Conservation (phyloP, 2,797 vertebrate species). For the Pristis pectinata region DNA sequence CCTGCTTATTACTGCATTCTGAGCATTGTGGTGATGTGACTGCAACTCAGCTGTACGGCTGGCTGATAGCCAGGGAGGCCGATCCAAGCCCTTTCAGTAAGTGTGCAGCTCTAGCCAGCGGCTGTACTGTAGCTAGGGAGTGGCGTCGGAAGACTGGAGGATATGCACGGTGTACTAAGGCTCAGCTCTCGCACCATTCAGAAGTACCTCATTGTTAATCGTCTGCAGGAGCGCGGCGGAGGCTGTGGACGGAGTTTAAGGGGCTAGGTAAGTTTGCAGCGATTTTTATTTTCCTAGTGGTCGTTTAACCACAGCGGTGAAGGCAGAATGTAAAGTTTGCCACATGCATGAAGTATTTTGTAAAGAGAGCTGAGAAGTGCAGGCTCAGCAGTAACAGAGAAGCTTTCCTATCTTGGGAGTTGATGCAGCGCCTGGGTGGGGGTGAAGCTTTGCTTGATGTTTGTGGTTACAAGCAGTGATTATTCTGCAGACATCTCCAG, state of each 20-base stretch:
- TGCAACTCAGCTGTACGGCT: conserved; percentile 19
- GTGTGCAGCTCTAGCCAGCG: neutral
- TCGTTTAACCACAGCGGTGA: neutral
- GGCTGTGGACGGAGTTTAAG: neutral
- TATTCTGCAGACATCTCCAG: neutral
- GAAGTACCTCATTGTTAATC: conserved; percentile 29
- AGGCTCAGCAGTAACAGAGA: neutral
- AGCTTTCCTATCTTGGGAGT: neutral
- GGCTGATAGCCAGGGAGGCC: conserved; percentile 17
- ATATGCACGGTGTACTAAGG: neutral
- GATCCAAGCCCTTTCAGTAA: conserved; percentile 15
- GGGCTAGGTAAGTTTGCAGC: conserved; percentile 14
- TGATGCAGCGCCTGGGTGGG: neutral
- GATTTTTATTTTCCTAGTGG: neutral
- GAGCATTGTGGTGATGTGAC: neutral
- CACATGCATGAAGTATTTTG: neutral
- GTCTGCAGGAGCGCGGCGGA: neutral
- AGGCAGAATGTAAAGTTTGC: neutral
- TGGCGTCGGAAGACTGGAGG: conserved; percentile 32
- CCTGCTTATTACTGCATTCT: neutral
- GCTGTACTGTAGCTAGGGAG: conserved; percentile 25
- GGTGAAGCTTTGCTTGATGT: neutral
- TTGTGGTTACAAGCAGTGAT: conserved; percentile 14
- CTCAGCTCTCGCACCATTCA: neutral
- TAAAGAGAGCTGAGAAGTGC: neutral